Base-by-base conservation (phyloP, 2,888 invertebrate species). In the Ephialtes manifestator region DNA sequence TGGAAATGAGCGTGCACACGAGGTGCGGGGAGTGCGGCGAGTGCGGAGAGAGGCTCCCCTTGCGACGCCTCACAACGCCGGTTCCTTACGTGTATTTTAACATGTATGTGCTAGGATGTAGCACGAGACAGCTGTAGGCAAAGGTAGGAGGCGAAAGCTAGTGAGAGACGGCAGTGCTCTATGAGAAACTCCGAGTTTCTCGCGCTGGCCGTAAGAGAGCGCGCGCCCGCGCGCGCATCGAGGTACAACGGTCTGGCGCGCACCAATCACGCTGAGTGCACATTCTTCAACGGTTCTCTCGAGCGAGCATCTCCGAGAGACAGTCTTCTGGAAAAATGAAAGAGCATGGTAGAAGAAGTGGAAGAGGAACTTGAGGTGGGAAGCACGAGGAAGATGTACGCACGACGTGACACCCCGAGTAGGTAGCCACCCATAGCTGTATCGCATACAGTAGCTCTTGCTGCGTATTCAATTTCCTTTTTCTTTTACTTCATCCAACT, bases 251-350 rank as follows among this genome's bases (percentile, higher is more conserved):
- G 86, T 88, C 87, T 84, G 83, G 83, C 87, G 89, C 88, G 88
- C 89, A 90, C 93, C 93, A 93, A 93, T 93, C 93, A 92, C 91
- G 89, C 89, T 91, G 92, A 93, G 93, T 93, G 93, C 92, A 92
- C 91, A 92, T 92, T 92, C 91, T 93, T 93, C 92, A 92, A 91
- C 89, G 88, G 85, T 85, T 89, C 88, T 88, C 85, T 85, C 81
- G 71, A 80, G 87, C 79, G 81, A 86, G 75, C 79, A 85, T 74
- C 72, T 85, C 74, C 63, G 85, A 51, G 81, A 85, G 78, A 85
- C 74, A 71, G 78, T 65, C 48, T 71, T 79, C 53, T 43, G 46
- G 65, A 81, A 51, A 81, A 79, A 82, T 76, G 75, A 43, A 79
- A 79, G 70, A 81, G 65, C 81, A 24, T 28, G 46, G n/a, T 24